Evolutionary conservation across 2,113 vertebrate genomes (phyloP).

Genomic region (Brachionichthys hirsutus): DNA sequence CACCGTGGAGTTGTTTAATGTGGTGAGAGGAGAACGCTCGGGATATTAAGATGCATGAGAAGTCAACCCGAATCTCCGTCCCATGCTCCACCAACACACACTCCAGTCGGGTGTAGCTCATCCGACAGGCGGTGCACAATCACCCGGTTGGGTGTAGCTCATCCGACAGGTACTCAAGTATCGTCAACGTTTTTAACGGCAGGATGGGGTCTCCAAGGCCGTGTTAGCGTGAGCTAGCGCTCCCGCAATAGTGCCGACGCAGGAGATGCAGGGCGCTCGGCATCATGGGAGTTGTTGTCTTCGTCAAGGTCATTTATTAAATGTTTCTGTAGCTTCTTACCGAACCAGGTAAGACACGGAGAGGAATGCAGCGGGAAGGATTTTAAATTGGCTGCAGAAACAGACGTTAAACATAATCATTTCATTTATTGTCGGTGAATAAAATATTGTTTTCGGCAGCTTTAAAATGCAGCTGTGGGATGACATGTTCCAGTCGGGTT

Average conservation of each 20-base stretch:
- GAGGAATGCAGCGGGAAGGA: too few relatives aligned
- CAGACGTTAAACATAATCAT: neutral
- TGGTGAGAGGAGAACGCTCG: neutral
- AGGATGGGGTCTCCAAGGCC: too few relatives aligned
- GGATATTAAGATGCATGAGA: slow-evolving; percentile 37
- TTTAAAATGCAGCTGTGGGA: slow-evolving; percentile 15
- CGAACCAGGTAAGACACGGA: too few relatives aligned
- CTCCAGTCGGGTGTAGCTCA: slow-evolving; percentile 24
- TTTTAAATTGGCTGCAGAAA: too few relatives aligned
- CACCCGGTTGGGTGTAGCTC: slow-evolving; percentile 25
- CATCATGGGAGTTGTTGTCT: too few relatives aligned
- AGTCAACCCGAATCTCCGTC: slow-evolving; percentile 29
- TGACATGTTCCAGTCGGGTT: slow-evolving; percentile 5
- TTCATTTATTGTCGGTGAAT: neutral
- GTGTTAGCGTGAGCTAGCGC: too few relatives aligned
- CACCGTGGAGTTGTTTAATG: slow-evolving; percentile 26
- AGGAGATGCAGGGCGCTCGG: too few relatives aligned
- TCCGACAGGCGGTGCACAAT: slow-evolving; percentile 34
- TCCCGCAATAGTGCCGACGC: too few relatives aligned
- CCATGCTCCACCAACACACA: slow-evolving; percentile 27
- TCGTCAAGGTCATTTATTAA: too few relatives aligned
- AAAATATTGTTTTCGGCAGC: neutral
- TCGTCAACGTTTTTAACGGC: too few relatives aligned
- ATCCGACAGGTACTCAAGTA: too few relatives aligned
- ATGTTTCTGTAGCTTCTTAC: too few relatives aligned